These are phyloP conservation scores for Odocoileus virginianus DNA, from an alignment of 2,113 vertebrate genomes.

Conservation along the genomic window DNA sequence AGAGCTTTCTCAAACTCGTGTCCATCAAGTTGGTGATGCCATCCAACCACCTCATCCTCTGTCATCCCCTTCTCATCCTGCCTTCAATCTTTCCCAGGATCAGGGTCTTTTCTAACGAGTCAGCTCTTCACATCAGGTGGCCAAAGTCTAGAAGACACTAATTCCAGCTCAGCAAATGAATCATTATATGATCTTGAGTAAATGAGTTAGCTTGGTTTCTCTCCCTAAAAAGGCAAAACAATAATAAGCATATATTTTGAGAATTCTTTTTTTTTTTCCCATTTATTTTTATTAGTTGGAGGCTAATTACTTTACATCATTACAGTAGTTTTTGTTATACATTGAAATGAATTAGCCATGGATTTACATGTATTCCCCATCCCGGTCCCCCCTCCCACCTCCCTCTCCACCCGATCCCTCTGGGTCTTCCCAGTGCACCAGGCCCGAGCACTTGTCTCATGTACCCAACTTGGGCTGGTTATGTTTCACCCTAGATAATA, in stretches of 20 bases:
- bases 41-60: neutral
- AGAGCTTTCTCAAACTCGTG: neutral
- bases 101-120: neutral
- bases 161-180: neutral
- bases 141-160: neutral
- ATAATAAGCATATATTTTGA: neutral
- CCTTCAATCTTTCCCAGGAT: neutral
- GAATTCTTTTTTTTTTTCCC: neutral
- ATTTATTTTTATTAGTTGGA: too few relatives aligned
- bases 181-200: constrained; percentile 2
- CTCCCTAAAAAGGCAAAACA: neutral
- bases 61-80: neutral
- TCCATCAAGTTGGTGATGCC: neutral
- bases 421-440: too few relatives aligned
- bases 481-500: too few relatives aligned
- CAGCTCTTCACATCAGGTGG: neutral
- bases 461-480: too few relatives aligned
- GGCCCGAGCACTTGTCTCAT: too few relatives aligned
- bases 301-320: too few relatives aligned
- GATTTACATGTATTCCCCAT: too few relatives aligned
- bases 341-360: too few relatives aligned
- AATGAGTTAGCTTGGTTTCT: constrained; percentile 7
- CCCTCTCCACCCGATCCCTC: too few relatives aligned
- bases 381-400: too few relatives aligned
- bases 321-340: too few relatives aligned